Conservation (phyloP, 2,888 invertebrate genomes). For the Epicampocera succincta region DNA sequence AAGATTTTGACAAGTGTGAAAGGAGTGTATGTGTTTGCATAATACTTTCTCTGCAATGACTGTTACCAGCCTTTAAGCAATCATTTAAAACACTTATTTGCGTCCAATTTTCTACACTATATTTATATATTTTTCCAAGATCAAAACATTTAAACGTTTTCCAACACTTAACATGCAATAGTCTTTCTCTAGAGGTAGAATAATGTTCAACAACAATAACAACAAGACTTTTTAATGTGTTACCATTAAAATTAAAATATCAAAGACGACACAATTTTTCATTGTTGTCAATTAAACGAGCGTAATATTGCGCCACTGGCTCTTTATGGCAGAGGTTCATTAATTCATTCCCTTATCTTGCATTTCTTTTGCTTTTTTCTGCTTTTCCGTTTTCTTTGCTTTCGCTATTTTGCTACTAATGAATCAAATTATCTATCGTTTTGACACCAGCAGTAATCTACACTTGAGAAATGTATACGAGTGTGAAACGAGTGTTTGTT, state of each 20-base stretch:
- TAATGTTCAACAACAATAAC: background rate
- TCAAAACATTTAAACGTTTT: background rate
- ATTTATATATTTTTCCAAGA: no score
- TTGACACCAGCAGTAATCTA: constrained; percentile 55
- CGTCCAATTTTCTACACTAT: no score
- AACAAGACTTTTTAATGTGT: constrained; percentile 12
- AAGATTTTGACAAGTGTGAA: no score
- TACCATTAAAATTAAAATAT: constrained; percentile 33
- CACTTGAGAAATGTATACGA: constrained; percentile 14
- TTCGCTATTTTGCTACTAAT: constrained; percentile 34
- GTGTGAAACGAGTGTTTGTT: background rate
- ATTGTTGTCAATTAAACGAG: constrained; percentile 34
- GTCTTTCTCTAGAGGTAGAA: background rate
- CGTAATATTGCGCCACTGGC: constrained; percentile 17
- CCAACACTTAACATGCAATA: constrained; percentile 6
- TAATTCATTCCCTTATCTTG: constrained; percentile 50
- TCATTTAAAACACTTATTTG: no score
- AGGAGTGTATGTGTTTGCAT: no score
- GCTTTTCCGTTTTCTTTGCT: background rate
- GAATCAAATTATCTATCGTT: constrained; percentile 58
- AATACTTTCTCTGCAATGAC: no score
- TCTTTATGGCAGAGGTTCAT: constrained; percentile 19
- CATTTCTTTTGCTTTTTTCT: constrained; percentile 23
- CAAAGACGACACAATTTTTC: constrained; percentile 31
- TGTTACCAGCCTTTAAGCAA: no score